A percentile compares a stretch with the other conserved stretches of the same genome.
Conservation (phyloP, 1,140 invertebrate species). For the Potamilus streckersoni region DNA sequence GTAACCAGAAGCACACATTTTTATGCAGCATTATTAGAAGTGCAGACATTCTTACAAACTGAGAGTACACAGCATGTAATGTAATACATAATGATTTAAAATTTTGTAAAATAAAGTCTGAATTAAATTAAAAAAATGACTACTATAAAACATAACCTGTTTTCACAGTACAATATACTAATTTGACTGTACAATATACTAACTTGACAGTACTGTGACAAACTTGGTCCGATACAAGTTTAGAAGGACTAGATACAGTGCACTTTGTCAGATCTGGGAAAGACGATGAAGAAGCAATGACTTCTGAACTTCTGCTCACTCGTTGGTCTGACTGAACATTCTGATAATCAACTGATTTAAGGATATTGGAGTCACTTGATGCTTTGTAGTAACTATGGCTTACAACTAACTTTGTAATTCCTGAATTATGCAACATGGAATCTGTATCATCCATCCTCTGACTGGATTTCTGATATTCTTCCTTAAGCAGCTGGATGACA, state of each 20-base stretch:
- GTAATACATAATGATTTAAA: no score
- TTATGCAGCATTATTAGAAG: no score
- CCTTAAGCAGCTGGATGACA: slow-evolving; percentile 58
- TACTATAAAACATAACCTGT: no score
- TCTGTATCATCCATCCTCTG: no score
- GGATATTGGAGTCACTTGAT: slow-evolving; percentile 28
- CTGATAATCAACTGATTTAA: slow-evolving; percentile 18
- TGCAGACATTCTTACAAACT: no score
- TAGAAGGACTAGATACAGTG: slow-evolving; percentile 36
- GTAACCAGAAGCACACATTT: no score
- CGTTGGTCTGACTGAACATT: slow-evolving; percentile 3
- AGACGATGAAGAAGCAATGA: slow-evolving; percentile 48
- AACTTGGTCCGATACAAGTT: slow-evolving; percentile 54
- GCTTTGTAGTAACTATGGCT: slow-evolving; percentile 17
- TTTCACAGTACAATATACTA: no score
- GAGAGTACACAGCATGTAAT: no score
- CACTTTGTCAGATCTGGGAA: slow-evolving; percentile 58
- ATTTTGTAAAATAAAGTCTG: no score
- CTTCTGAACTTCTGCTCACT: slow-evolving; percentile 17
- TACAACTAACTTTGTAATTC: slow-evolving; percentile 4
- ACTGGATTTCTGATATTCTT: slow-evolving; percentile 48
- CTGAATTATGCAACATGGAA: slow-evolving; percentile 9
- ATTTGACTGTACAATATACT: slow-evolving; percentile 12
- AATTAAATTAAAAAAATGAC: no score
- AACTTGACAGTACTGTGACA: slow-evolving; percentile 45